Evolutionary conservation across 2,113 vertebrate genomes (phyloP).

Genomic region (Sceloporus tristichus): DNA sequence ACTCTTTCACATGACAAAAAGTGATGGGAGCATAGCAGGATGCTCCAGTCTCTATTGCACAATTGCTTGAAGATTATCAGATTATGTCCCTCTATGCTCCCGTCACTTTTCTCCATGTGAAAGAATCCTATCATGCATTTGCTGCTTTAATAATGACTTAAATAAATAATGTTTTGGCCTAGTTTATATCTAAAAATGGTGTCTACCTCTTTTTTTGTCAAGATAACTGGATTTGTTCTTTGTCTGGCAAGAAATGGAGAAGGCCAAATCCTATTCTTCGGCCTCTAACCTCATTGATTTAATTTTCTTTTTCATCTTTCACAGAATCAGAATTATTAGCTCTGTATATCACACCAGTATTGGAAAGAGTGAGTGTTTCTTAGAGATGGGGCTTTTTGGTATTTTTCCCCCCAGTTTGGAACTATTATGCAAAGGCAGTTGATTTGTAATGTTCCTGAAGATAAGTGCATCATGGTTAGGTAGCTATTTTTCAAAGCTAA

Average conservation of each 20-base stretch:
- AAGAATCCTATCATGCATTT: neutral
- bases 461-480: neutral
- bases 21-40: too few relatives aligned
- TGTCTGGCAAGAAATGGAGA: neutral
- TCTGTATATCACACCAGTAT: neutral
- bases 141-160: neutral
- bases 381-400: neutral
- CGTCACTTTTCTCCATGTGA: too few relatives aligned
- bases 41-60: too few relatives aligned
- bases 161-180: neutral
- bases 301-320: too few relatives aligned
- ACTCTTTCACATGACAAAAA: too few relatives aligned
- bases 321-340: neutral
- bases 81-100: too few relatives aligned
- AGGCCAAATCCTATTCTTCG: neutral
- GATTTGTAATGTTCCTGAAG: neutral
- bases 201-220: neutral
- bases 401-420: neutral
- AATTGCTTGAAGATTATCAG: too few relatives aligned
- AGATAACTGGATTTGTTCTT: neutral
- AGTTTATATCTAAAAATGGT: neutral
- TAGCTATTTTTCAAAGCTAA: conserved; percentile 2
- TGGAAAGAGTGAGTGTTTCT: neutral
- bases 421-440: neutral
- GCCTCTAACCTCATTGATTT: too few relatives aligned